Conservation (phyloP, 2,797 vertebrate species). For the Pangasius sanitwongsei region DNA sequence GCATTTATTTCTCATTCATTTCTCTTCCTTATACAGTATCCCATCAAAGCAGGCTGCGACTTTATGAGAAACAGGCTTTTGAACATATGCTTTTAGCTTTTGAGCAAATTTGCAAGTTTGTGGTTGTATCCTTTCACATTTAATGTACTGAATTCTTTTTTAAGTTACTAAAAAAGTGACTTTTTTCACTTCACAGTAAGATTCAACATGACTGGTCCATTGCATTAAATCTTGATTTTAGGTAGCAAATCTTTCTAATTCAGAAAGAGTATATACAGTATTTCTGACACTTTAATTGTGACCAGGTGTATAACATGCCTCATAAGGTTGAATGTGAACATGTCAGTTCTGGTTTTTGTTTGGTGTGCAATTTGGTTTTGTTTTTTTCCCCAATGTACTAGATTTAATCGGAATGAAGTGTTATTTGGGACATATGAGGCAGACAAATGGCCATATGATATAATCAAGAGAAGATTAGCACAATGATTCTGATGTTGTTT, state of each 20-base stretch:
- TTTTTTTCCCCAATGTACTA: neutral
- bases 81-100: constrained; percentile 58
- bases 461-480: neutral
- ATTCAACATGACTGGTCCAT: neutral
- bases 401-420: neutral
- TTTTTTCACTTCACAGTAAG: neutral
- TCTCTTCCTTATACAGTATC: constrained; percentile 52
- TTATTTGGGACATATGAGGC: neutral
- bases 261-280: neutral
- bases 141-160: neutral
- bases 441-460: neutral
- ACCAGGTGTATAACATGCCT: neutral
- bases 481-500: neutral
- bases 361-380: neutral
- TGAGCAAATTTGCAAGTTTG: constrained; percentile 71
- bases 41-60: constrained; percentile 62
- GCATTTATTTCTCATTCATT: constrained; percentile 61
- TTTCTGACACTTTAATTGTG: neutral
- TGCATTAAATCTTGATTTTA: neutral
- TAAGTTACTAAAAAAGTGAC: neutral
- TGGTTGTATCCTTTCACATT: constrained; percentile 64
- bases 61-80: constrained; percentile 50
- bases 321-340: neutral
- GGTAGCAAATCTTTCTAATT: neutral
- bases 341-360: neutral